Evolutionary conservation across 2,888 invertebrate species (phyloP), one percentile per base, ranked within the genome.

Genomic region (Sipha maydis): DNA sequence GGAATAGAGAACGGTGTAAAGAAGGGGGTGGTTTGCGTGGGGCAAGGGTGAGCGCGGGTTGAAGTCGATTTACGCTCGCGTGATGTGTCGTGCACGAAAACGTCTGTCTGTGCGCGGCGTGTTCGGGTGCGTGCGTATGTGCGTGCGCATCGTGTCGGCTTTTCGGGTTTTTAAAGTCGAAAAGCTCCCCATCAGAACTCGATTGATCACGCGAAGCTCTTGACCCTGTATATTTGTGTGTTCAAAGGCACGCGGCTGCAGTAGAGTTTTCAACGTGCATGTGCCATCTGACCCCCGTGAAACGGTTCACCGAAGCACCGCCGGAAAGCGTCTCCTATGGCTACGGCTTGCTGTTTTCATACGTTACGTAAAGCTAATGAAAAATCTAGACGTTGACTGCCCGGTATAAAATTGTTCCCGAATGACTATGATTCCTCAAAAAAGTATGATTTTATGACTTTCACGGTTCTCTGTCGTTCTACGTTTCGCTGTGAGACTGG

Each of bases 121-220:
- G 28, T 61, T 61, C 41, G 38, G 38, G n/a, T 77, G 11, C n/a
- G n/a, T n/a, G 48, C n/a, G 41, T 28, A 80, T n/a, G 75, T 14
- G 48, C 31, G 48, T 34, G 41, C n/a, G 86, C 69, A 1, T 41
- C 67, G 41, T 77, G 78, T 85, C 79, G 85, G 71, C 69, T 79
- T 79, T 71, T 73, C 79, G 85, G 78, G 71, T 21, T 85, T 79
- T 79, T 19, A 34, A 78, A 79, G 78, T 71, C 77, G 78, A n/a
- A 79, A 79, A 79, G 67, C 54, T 31, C 78, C 25, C n/a, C 48
- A 61, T 67, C 85, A 19, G 31, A 34, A 78, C 86, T 41, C 86
- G 73, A 82, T 88, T 88, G 80, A 82, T 80, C 86, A 88, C 86
- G 86, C 86, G 80, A 88, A 80, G 31, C 73, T 80, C 80, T 88